Base-by-base conservation (phyloP, 2,888 invertebrate species). In the Drosophila mercatorum region DNA sequence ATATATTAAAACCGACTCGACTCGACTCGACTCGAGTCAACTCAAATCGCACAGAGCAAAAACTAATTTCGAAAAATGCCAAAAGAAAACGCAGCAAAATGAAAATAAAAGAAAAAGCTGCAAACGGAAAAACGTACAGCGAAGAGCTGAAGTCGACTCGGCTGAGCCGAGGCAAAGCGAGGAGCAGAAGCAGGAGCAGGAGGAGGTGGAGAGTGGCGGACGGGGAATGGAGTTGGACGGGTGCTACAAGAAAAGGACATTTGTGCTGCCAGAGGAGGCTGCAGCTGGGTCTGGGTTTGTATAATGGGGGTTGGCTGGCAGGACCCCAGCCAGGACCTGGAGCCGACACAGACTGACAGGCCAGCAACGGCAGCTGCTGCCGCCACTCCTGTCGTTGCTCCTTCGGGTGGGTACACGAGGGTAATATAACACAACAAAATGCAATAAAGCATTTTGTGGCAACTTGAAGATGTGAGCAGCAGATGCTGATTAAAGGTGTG, bases 41-140 rank as follows among this genome's bases (percentile, higher is more conserved):
- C 70, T 75, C 76, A 63, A 70, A 78, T 79, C 85, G 77, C 77
- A 80, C 78, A 86, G 81, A 87, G 86, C 79, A 90, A 90, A 90
- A 90, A 90, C 90, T 90, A 90, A 90, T 90, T 90, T 90, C 90
- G 89, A 90, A 89, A 90, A 89, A 90, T 88, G 80, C 88, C 87
- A 83, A 81, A 88, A 90, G 83, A 87, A 88, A 89, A 83, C 81
- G 80, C 85, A 88, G 79, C 84, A 82, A 76, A 79, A 81, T 79
- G 76, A 78, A 82, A 86, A 80, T 78, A 78, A 87, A 83, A 78
- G 75, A 82, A 86, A 75, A 65, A 41, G 38, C 61, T 46, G 56
- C 58, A 68, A 59, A 64, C 61, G 63, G 59, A 60, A 72, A 72
- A 26, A 47, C 43, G 58, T 56, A 66, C 56, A 61, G 51, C 72